Evolutionary conservation across 2,888 invertebrate species (phyloP).

Genomic region (Drosophila borborema): DNA sequence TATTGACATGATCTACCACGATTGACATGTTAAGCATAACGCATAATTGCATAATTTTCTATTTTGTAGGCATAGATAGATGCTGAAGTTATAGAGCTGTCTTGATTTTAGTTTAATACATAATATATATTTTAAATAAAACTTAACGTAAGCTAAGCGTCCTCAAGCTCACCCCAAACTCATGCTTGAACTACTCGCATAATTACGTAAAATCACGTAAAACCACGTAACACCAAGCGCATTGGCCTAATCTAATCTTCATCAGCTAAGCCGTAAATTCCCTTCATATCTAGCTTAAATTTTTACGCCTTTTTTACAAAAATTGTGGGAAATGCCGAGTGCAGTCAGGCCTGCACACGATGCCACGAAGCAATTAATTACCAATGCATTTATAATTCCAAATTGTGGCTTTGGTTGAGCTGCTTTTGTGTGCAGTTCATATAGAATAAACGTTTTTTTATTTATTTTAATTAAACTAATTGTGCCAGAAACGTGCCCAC

Average conservation of each 20-base stretch:
- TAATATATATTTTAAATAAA: too few species aligned
- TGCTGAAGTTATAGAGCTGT: too few species aligned
- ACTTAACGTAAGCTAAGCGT: too few species aligned
- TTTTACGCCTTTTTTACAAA: background rate
- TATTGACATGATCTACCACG: too few species aligned
- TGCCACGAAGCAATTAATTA: constrained; percentile 22
- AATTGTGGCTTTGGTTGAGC: constrained; percentile 20
- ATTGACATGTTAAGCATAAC: too few species aligned
- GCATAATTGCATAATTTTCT: too few species aligned
- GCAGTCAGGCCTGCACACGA: constrained; percentile 3
- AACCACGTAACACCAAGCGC: background rate
- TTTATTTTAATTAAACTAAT: constrained; percentile 66
- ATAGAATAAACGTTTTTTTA: constrained; percentile 34
- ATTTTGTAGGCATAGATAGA: too few species aligned
- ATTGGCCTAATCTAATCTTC: background rate
- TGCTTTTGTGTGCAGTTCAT: constrained; percentile 6
- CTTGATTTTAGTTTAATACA: too few species aligned
- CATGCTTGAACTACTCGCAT: too few species aligned
- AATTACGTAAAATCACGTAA: too few species aligned
- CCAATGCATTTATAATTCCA: constrained; percentile 30
- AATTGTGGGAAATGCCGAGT: background rate
- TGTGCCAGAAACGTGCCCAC: constrained; percentile 37
- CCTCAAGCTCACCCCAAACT: too few species aligned
- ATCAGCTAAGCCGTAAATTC: background rate
- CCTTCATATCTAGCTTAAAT: background rate